Evolutionary conservation across 2,113 vertebrate species (phyloP).

Genomic region (Malurus melanocephalus): DNA sequence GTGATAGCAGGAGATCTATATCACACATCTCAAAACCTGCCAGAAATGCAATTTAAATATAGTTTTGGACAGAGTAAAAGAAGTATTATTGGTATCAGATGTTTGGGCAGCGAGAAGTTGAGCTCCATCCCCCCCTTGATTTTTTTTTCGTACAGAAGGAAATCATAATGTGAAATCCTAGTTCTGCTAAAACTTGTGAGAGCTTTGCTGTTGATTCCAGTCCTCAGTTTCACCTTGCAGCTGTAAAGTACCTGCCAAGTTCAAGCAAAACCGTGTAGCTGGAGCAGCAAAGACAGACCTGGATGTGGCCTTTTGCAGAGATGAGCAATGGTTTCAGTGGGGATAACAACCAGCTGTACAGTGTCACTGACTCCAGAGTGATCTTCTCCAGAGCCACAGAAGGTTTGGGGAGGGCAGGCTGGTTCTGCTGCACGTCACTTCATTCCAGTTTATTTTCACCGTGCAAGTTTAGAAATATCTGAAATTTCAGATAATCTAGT

Average conservation of each 20-base stretch:
- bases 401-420: not conserved
- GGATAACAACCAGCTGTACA: not conserved
- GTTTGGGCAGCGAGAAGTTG: constrained; percentile 43
- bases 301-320: not conserved
- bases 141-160: constrained; percentile 2
- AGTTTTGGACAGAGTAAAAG: constrained; percentile 20
- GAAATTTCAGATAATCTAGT: not conserved
- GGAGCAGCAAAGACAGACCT: not conserved
- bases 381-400: not conserved
- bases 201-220: not conserved
- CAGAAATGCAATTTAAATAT: constrained; percentile 47
- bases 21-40: constrained; percentile 36
- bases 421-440: not conserved
- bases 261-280: not conserved
- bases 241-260: not conserved
- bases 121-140: not conserved
- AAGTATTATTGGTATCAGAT: constrained; percentile 50
- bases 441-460: not conserved
- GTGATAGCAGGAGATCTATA: constrained; percentile 38
- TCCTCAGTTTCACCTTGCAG: constrained; percentile 3
- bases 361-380: not conserved
- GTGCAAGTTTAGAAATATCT: not conserved
- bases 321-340: not conserved
- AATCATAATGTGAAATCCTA: constrained; percentile 46
- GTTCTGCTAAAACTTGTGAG: not conserved